Evolutionary conservation across 2,797 vertebrate genomes (phyloP).

Genomic region (Etheostoma nigrum): DNA sequence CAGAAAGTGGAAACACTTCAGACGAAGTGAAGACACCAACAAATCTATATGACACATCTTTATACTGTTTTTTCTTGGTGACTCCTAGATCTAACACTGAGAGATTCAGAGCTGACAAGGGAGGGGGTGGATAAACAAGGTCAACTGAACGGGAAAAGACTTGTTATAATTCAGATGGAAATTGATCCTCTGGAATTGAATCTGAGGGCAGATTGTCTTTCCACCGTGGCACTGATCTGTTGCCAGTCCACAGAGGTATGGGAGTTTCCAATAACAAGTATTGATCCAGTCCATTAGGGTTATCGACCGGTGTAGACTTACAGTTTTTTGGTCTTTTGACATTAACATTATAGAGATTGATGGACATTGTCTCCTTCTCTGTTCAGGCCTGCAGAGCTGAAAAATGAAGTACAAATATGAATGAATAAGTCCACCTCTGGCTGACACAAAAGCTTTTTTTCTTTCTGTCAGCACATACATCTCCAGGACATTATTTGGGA

Average conservation of each 20-base stretch:
- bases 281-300: constrained; percentile 54
- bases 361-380: constrained; percentile 1
- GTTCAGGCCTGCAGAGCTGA: background rate
- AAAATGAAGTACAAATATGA: constrained; percentile 31
- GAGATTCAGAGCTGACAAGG: constrained; percentile 7
- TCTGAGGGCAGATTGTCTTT: constrained; percentile 34
- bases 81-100: background rate
- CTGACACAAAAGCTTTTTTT: constrained; percentile 40
- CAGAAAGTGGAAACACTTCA: background rate
- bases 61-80: constrained; percentile 18
- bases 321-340: constrained; percentile 31
- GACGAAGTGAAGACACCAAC: constrained; percentile 7
- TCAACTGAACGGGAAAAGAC: constrained; percentile 6
- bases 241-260: constrained; percentile 34
- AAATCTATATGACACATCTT: constrained; percentile 7
- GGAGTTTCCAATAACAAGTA: constrained; percentile 56
- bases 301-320: constrained; percentile 39
- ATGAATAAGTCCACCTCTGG: constrained; percentile 19
- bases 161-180: constrained; percentile 32
- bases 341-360: constrained; percentile 21
- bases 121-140: constrained; percentile 17
- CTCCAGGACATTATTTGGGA: background rate
- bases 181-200: constrained; percentile 50
- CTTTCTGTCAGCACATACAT: constrained; percentile 45
- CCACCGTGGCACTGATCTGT: constrained; percentile 23